Conservation (phyloP, 1,140 invertebrate genomes). For the Scaptomyza pallida region DNA sequence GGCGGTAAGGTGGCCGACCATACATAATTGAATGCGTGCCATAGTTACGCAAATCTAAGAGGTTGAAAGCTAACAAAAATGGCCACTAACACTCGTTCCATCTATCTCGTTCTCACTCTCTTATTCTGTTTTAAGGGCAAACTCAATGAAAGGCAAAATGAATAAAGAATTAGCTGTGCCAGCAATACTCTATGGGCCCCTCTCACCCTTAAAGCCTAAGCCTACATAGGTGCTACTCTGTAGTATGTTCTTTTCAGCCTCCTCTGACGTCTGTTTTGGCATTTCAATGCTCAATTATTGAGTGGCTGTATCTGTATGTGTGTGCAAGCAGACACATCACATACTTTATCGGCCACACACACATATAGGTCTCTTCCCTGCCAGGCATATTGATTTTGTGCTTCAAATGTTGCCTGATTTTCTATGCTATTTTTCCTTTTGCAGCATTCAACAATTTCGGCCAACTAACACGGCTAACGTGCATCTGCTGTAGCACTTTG, state of each 20-base stretch:
- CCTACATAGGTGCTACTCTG: neutral
- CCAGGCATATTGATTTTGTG: conserved; percentile 49
- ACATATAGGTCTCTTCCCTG: too few species aligned
- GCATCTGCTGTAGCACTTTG: conserved; percentile 36
- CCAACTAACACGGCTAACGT: conserved; percentile 22
- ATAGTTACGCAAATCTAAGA: conserved; percentile 57
- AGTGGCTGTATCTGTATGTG: conserved; percentile 17
- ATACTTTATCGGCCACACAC: too few species aligned
- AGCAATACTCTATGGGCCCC: conserved; percentile 20
- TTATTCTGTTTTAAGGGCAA: conserved; percentile 1
- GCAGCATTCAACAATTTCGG: conserved; percentile 29
- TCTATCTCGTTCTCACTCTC: too few species aligned
- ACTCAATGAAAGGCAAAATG: conserved; percentile 63
- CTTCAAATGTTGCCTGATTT: conserved; percentile 6
- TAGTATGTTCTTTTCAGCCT: too few species aligned
- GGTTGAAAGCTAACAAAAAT: conserved; percentile 36
- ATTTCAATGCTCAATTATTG: conserved; percentile 50
- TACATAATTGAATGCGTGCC: conserved; percentile 72
- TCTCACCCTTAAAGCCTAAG: conserved; percentile 2
- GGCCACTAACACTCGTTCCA: neutral
- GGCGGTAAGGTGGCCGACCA: conserved; percentile 17
- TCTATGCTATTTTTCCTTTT: neutral
- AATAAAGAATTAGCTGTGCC: conserved; percentile 70
- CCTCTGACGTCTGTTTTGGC: neutral
- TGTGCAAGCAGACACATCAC: too few species aligned